These are phyloP conservation scores for Eospalax fontanierii DNA, from an alignment of 2,797 vertebrate species.

Conservation along the genomic window DNA sequence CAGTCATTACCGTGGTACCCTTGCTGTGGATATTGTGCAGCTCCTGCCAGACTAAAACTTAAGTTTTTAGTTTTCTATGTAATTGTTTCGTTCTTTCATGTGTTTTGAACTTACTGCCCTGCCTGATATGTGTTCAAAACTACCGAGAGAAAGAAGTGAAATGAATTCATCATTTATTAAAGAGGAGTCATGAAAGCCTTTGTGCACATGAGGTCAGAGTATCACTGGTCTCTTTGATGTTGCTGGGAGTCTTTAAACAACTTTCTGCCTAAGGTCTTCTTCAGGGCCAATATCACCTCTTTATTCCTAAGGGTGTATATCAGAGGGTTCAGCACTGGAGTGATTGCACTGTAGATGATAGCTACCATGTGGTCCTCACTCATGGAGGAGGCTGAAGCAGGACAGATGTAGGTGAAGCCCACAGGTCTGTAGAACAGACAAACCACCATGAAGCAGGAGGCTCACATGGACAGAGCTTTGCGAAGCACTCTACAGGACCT, in stretches of 20 bases:
- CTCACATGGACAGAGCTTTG: too few relatives aligned
- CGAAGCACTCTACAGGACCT: slow-evolving; percentile 66
- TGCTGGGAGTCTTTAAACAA: neutral
- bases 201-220: too few relatives aligned
- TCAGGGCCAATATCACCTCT: slow-evolving; percentile 77
- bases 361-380: too few relatives aligned
- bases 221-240: neutral
- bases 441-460: too few relatives aligned
- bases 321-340: too few relatives aligned
- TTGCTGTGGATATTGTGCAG: neutral
- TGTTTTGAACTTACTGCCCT: too few relatives aligned
- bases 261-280: slow-evolving; percentile 36
- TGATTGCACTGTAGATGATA: too few relatives aligned
- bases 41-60: neutral
- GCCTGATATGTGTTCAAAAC: neutral
- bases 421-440: too few relatives aligned
- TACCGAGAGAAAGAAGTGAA: neutral
- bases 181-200: too few relatives aligned
- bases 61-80: neutral
- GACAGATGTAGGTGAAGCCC: too few relatives aligned
- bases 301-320: slow-evolving; percentile 84
- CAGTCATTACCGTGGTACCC: neutral
- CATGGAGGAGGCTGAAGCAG: too few relatives aligned
- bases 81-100: too few relatives aligned
- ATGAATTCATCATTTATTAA: neutral